Base-by-base conservation (phyloP, 2,797 vertebrate genomes). In the Neoniphon sammara region DNA sequence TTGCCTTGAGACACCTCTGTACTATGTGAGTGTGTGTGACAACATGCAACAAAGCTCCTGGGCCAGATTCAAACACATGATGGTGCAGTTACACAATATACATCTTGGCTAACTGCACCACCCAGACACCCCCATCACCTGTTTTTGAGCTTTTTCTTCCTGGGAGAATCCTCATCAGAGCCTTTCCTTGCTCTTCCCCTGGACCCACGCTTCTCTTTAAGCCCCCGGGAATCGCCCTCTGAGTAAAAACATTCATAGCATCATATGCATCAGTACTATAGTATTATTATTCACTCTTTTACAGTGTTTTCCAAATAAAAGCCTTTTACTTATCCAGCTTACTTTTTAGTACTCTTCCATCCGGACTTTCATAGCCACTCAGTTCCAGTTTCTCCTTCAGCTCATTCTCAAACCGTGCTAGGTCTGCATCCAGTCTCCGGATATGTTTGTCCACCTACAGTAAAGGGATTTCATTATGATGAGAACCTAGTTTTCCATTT, bases 401-500 rank as follows among this genome's bases (percentile, higher is more conserved):
- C 83, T 99, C 98, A 0, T 98, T 98, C 62, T 99, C 98, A 17
- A 99, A 99, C 2, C 98, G 95, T 0, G 97, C 98, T 71, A 99
- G 85, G 86, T 99, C 98, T 0, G 98, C 98, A 5, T 99, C 98
- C 47, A 99, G 94, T 52, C 98, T 94, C 30, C 98, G 95, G 76
- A 99, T 99, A 61, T 99, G 98, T 87, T 99, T 99, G 87, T 99
- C 98, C 90, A 99, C 97, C 97, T 99, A 82, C 4, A 27, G 57
- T 12, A 15, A 36, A 80, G 36, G 1, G 1, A 59, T 49, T 31
- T 52, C 3, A 54, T 11, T 18, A 25, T 11, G 39, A 81, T 61
- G 64, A 67, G 5, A 62, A 34, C 2, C 7, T 25, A 8, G 53
- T 15, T 12, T 7, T 4, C 9, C 7, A 23, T 23, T 8, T 21